Percentiles rank a stretch among this genome's conserved stretches.
These are phyloP conservation scores for Trogon surrucura DNA, from an alignment of 2,113 vertebrate species.

Conservation along the genomic window DNA sequence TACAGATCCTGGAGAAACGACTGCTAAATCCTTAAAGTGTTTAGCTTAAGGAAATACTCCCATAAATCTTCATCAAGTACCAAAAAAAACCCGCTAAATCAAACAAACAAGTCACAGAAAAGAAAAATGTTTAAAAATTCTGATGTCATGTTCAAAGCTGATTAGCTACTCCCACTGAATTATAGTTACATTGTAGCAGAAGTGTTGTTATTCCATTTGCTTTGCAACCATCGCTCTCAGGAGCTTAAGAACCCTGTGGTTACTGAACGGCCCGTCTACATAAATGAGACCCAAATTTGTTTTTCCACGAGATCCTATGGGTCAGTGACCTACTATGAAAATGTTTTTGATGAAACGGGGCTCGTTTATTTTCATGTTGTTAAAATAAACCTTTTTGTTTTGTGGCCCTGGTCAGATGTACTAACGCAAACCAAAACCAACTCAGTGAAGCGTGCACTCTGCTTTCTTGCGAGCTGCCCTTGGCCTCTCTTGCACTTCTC, in stretches of 20 bases:
- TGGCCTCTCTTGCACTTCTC: neutral
- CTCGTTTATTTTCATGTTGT: conserved; percentile 64
- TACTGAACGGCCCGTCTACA: conserved; percentile 45
- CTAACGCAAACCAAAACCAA: conserved; percentile 56
- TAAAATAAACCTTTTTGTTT: conserved; percentile 65
- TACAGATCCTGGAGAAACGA: neutral
- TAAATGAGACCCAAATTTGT: conserved; percentile 57
- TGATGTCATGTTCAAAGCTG: neutral
- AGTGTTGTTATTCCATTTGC: neutral
- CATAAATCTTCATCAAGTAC: conserved; percentile 19
- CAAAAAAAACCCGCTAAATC: neutral
- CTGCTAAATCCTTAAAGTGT: conserved; percentile 10
- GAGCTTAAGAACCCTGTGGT: conserved; percentile 34
- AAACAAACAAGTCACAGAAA: conserved; percentile 16
- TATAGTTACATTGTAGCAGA: neutral
- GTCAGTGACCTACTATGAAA: conserved; percentile 65
- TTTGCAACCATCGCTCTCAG: neutral
- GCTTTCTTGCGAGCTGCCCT: conserved; percentile 36
- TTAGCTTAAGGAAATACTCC: conserved; percentile 21
- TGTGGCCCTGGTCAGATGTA: conserved; percentile 33
- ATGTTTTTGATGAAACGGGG: conserved; percentile 58
- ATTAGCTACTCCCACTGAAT: neutral
- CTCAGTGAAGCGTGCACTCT: conserved; percentile 44
- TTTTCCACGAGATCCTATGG: conserved; percentile 56
- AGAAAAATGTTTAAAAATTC: neutral